Conservation (phyloP, 1,140 invertebrate species). For the Zaprionus tsacasi region DNA sequence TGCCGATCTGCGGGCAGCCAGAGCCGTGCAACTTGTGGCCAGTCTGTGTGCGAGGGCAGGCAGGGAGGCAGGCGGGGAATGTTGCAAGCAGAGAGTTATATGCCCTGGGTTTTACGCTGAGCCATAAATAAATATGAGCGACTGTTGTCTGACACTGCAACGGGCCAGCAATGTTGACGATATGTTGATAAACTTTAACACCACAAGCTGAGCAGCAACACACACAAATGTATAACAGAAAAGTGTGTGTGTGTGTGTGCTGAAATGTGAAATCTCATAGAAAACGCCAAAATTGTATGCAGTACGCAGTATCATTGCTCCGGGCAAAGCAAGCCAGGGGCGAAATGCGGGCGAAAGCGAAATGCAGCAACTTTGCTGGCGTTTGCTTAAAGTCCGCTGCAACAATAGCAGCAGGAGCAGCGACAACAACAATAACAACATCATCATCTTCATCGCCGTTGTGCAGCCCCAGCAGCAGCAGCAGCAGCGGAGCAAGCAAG, state of each 20-base stretch:
- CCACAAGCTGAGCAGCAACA: conserved; percentile 29
- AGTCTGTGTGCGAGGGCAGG: conserved; percentile 30
- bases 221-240: conserved; percentile 4
- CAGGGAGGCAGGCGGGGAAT: neutral
- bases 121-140: conserved; percentile 80
- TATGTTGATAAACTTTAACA: conserved; percentile 82
- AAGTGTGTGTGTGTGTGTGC: neutral
- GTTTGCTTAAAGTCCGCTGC: conserved; percentile 25
- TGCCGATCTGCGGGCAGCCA: conserved; percentile 4
- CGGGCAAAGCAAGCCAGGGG: no score
- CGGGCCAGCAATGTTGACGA: conserved; percentile 67
- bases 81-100: conserved; percentile 32
- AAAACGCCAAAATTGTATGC: neutral
- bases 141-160: conserved; percentile 56
- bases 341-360: conserved; percentile 7
- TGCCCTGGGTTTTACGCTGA: conserved; percentile 48
- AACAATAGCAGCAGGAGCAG: conserved; percentile 1
- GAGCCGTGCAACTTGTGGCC: conserved; percentile 52
- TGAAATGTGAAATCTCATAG: neutral
- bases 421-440: conserved; percentile 9
- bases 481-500: conserved; percentile 27
- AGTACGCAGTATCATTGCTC: neutral
- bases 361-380: neutral
- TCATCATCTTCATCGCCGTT: conserved; percentile 10
- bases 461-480: conserved; percentile 1